Base-by-base conservation (phyloP, 2,888 invertebrate genomes). In the Apodemia zela region DNA sequence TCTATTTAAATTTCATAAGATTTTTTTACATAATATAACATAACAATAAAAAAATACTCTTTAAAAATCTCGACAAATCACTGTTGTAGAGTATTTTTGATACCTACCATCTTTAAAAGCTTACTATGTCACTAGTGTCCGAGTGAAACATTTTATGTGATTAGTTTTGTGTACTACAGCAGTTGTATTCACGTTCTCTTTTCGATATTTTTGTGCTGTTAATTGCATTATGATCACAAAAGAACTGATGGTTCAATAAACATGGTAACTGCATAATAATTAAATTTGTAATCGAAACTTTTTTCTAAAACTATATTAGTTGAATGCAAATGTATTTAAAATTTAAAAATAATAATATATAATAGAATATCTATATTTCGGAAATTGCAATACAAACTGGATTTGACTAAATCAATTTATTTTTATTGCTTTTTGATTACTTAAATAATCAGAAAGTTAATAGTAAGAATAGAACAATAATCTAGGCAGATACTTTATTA, bases 21-120 rank as follows among this genome's bases (percentile, higher is more conserved):
- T 13, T 42, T 38, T 42, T 15, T 33, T 10, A 10, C 49, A 49
- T 10, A 54, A 54, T 7, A 54, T 51, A 4, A 18, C 21, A 25
- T 21, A 54, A 25, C 13, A 25, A 54, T 54, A 54, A 11, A 54
- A 54, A 54, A 54, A 54, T 54, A 54, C 25, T 54, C 15, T 54
- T 54, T 54, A 25, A 18, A 49, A 25, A 54, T 54, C 54, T 13
- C 13, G 5, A 54, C 54, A 54, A 54, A 54, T 54, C 6, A 42
- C 42, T 54, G 18, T 21, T 51, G 18, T 25, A 13, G 11, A 51
- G 18, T 18, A 51, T 51, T 21, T 42, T 38, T 51, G 10, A 51
- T 18, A 51, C 11, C 15, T n/a, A n/a, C n/a, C n/a, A 54, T 54
- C 25, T 54, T 25, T 25, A 54, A 21, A 54, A 51, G 25, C 54